Conservation (phyloP, 2,797 vertebrate genomes). For the Merluccius polli region DNA sequence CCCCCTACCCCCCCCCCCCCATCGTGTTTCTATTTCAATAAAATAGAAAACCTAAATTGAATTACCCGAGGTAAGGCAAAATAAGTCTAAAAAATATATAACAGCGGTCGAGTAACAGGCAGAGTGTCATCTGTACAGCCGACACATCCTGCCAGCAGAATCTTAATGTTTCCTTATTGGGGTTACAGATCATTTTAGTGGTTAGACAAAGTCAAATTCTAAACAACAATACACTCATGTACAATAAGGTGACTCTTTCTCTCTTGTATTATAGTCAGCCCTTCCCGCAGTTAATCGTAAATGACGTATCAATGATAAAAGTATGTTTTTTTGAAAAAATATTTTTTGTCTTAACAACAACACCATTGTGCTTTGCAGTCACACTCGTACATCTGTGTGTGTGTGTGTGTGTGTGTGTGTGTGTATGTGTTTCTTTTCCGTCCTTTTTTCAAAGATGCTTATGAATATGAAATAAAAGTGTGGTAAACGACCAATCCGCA, state of each 20-base stretch:
- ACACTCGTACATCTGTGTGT: constrained; percentile 46
- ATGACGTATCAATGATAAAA: neutral
- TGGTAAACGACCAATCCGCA: constrained; percentile 51
- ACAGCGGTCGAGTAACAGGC: constrained; percentile 34
- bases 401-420: neutral
- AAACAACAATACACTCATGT: neutral
- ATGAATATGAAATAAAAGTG: constrained; percentile 59
- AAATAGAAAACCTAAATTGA: constrained; percentile 54
- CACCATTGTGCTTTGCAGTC: constrained; percentile 12
- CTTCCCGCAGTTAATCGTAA: neutral
- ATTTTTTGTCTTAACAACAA: neutral
- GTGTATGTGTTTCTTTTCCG: neutral
- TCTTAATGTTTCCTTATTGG: neutral
- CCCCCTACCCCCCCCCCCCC: constrained; percentile 10
- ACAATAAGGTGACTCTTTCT: too few species aligned
- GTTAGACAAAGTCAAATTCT: neutral
- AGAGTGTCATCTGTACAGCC: constrained; percentile 53
- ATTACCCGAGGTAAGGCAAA: constrained; percentile 48
- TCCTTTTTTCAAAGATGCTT: constrained; percentile 52
- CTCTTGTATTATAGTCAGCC: neutral
- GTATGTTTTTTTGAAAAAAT: neutral
- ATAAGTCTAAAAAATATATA: constrained; percentile 8
- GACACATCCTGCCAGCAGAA: constrained; percentile 34
- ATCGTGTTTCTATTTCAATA: constrained; percentile 46
- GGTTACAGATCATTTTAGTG: neutral